Base-by-base conservation (phyloP, 2,797 vertebrate genomes). In the Scyliorhinus canicula region DNA sequence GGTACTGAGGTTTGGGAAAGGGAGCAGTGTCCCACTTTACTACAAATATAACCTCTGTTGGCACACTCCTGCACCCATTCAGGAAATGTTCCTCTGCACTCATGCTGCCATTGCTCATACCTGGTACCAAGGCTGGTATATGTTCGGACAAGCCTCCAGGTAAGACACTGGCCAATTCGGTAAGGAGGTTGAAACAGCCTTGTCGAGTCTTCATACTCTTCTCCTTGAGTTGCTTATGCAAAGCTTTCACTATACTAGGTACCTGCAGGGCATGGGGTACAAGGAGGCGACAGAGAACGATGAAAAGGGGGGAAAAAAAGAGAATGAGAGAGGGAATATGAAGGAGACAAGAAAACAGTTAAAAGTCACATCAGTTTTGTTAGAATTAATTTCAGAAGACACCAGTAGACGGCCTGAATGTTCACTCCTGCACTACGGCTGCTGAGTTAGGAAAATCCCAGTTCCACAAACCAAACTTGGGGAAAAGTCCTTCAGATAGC, bases 151-250 rank as follows among this genome's bases (percentile, higher is more conserved):
- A 97, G 93, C 98, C 97, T 95, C 98, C 98, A 0, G 99, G 98
- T 7, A 98, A 97, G 47, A 98, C 97, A 2, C 95, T 97, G 1
- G 97, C 97, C 96, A 99, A 96, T 95, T 99, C 98, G 0, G 98
- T 98, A 95, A 99, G 97, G 65, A 99, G 97, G 95, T 96, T 97
- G 97, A 99, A 99, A 96, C 98, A 99, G 69, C 98, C 98, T 96
- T 99, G 99, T 65, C 98, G 98, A 16, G 98, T 98, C 95, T 98
- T 98, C 95, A 98, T 95, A 94, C 98, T 99, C 96, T 98, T 98
- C 82, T 99, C 98, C 96, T 98, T 99, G 74, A 99, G 97, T 95
- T 99, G 98, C 95, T 97, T 97, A 96, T 99, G 98, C 95, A 99
- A 97, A 95, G 98, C 98, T 96, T 98, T 99, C 95, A 99, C 96